Evolutionary conservation across 2,113 vertebrate genomes (phyloP), one percentile per base, ranked within the genome.

Genomic region (Regulus satrapa): DNA sequence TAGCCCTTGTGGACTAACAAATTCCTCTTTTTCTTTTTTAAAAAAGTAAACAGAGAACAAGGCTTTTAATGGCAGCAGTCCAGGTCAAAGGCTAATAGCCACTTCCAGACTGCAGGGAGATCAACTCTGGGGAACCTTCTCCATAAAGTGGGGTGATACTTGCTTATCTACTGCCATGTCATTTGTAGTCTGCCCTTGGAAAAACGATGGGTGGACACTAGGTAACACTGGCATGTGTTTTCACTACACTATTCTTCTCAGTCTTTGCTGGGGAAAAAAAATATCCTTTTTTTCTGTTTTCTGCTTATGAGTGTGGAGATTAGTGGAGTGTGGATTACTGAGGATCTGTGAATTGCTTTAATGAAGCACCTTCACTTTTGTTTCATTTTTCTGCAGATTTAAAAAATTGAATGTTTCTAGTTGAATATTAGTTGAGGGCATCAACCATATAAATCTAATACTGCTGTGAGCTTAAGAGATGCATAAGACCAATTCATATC

Each of bases 391-490:
- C 49, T 78, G 56, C 86, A 83, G 76, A 95, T 98, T 95, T 96
- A 88, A 97, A 97, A 96, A 93, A 91, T 26, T 6, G 19, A 61
- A 79, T 86, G 80, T 96, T 97, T 97, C 96, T 94, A 92, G 94
- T 80, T 97, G 95, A 80, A 95, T 97, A 97, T 97, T 98, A 97
- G 97, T 97, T 97, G 96, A 96, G 97, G 95, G 75, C 94, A 97
- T 94, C 97, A 95, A 79, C 92, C 88, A 92, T 95, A 97, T 97
- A 97, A 98, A 98, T 98, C 97, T 96, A 97, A 92, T 95, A 98
- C 98, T 97, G 98, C 98, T 98, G 98, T 98, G 98, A 98, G 95
- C 89, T 97, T 97, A 96, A 97, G 97, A 97, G 96, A 97, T 97
- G 73, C 97, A 95, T 97, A 96, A 97, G 98, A 97, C 95, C 97